A percentile compares a stretch with the other conserved stretches of the same genome.
Evolutionary conservation across 2,888 invertebrate species (phyloP).

Genomic region (Himalopsyche anomala): DNA sequence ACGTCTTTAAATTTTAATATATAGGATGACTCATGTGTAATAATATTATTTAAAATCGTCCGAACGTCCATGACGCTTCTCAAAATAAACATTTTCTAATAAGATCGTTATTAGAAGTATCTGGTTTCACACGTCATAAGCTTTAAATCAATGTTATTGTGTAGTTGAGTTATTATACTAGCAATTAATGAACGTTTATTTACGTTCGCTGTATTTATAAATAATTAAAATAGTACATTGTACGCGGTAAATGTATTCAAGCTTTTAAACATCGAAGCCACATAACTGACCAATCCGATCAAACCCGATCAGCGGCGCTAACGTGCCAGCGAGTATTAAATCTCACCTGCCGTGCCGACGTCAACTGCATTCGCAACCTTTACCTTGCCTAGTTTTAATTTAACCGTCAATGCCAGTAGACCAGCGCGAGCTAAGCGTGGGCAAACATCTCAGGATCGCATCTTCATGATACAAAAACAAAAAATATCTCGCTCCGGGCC

Average conservation of each 20-base stretch:
- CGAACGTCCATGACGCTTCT: too few species aligned
- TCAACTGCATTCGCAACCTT: slow-evolving; percentile 51
- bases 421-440: slow-evolving; percentile 41
- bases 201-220: background rate
- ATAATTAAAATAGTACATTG: background rate
- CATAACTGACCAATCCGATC: background rate
- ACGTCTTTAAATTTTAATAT: too few species aligned
- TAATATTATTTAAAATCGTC: too few species aligned
- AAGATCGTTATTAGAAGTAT: too few species aligned
- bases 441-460: slow-evolving; percentile 44
- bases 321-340: slow-evolving; percentile 17
- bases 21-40: too few species aligned
- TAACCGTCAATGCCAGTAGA: slow-evolving; percentile 55
- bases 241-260: background rate
- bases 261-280: slow-evolving; percentile 32
- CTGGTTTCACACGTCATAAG: too few species aligned
- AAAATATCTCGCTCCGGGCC: background rate
- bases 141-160: too few species aligned
- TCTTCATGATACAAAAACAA: slow-evolving; percentile 37
- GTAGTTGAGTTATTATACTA: too few species aligned
- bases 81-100: too few species aligned
- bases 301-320: slow-evolving; percentile 14
- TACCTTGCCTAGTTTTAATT: slow-evolving; percentile 55
- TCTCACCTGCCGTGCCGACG: slow-evolving; percentile 44
- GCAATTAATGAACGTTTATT: too few species aligned